Percentiles rank a stretch among this genome's conserved stretches.
Evolutionary conservation across 1,140 invertebrate genomes (phyloP).

Genomic region (Papilio helenus): DNA sequence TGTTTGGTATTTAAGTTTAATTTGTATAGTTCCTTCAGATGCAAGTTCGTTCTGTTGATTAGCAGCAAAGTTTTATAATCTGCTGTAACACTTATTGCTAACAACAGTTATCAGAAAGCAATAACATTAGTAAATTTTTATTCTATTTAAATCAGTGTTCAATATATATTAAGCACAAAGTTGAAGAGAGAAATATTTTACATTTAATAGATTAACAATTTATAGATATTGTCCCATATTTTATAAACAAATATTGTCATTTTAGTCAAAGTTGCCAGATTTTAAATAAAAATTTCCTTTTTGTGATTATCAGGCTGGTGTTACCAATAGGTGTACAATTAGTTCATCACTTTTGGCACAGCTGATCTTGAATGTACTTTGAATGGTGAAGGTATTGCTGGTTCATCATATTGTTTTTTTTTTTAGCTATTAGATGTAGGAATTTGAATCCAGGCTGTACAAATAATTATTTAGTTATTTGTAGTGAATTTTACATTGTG

Average conservation of each 20-base stretch:
- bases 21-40: constrained; percentile 79
- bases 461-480: constrained; percentile 79
- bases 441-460: constrained; percentile 79
- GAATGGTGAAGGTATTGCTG: constrained; percentile 53
- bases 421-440: constrained; percentile 80
- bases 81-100: constrained; percentile 65
- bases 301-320: constrained; percentile 60
- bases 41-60: constrained; percentile 51
- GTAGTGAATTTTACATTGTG: constrained; percentile 80
- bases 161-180: constrained; percentile 41
- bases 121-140: constrained; percentile 53
- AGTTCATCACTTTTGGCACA: constrained; percentile 42
- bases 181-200: constrained; percentile 40
- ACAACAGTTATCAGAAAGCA: constrained; percentile 69
- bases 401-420: constrained; percentile 74
- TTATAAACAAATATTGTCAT: constrained; percentile 41
- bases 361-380: constrained; percentile 46
- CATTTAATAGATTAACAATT: constrained; percentile 21
- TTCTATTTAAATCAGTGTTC: constrained; percentile 37
- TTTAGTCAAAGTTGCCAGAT: constrained; percentile 8
- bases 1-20: constrained; percentile 74
- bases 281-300: constrained; percentile 31
- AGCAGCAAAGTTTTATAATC: constrained; percentile 43
- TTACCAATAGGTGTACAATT: constrained; percentile 65
- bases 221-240: constrained; percentile 22